Percentiles rank a stretch among this genome's conserved stretches.
Evolutionary conservation across 2,113 vertebrate species (phyloP).

Genomic region (Semicossyphus pulcher): DNA sequence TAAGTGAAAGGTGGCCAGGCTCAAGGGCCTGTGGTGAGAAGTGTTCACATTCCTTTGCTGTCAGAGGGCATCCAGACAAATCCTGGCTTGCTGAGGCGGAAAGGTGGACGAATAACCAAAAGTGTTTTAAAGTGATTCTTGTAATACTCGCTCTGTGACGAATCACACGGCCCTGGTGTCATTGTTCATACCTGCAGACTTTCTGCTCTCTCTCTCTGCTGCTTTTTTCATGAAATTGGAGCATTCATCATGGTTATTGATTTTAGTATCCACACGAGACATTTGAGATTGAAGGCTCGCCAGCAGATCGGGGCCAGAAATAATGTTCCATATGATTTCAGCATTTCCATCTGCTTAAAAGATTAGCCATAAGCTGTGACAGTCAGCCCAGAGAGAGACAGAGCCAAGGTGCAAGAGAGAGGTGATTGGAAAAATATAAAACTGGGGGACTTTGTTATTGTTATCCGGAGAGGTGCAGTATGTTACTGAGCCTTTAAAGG

Average conservation of each 20-base stretch:
- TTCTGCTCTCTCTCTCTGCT: not conserved
- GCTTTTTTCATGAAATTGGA: not conserved
- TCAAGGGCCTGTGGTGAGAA: slow-evolving; percentile 75
- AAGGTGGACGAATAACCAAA: slow-evolving; percentile 51
- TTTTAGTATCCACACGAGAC: slow-evolving; percentile 46
- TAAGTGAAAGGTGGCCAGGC: slow-evolving; percentile 77
- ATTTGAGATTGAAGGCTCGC: slow-evolving; percentile 41
- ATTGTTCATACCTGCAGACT: not conserved
- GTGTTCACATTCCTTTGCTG: slow-evolving; percentile 81
- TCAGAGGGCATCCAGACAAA: slow-evolving; percentile 80
- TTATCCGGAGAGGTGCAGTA: slow-evolving; percentile 34
- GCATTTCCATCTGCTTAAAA: slow-evolving; percentile 81
- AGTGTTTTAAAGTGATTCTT: not conserved
- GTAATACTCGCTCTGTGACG: not conserved
- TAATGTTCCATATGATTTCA: slow-evolving; percentile 79
- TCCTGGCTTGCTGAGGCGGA: slow-evolving; percentile 75
- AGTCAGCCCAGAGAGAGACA: slow-evolving; percentile 60
- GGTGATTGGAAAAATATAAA: slow-evolving; percentile 70
- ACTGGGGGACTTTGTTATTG: slow-evolving; percentile 47
- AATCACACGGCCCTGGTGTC: not conserved
- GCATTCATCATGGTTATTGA: slow-evolving; percentile 32
- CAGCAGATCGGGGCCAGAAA: slow-evolving; percentile 62
- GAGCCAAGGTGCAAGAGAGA: slow-evolving; percentile 57
- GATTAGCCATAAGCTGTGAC: slow-evolving; percentile 76
- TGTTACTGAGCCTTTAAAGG: slow-evolving; percentile 41